Evolutionary conservation across 2,113 vertebrate genomes (phyloP).

Genomic region (Oreochromis aureus): DNA sequence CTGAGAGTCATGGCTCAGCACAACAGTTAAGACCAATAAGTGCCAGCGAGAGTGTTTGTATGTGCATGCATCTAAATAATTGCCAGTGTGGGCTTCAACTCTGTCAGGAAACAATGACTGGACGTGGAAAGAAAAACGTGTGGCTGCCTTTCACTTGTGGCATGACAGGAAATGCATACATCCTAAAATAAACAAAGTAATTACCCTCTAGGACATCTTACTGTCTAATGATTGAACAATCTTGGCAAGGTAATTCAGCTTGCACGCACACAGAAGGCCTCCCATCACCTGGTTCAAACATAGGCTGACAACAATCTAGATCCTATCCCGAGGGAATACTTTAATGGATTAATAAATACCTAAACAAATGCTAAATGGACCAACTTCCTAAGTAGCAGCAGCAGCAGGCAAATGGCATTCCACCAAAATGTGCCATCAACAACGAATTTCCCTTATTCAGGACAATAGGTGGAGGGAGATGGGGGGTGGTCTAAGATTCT

Average conservation of each 20-base stretch:
- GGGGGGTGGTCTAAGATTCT: not conserved
- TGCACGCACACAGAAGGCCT: not conserved
- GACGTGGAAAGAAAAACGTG: conserved; percentile 24
- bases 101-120: conserved; percentile 28
- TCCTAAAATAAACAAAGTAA: conserved; percentile 36
- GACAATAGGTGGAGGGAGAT: not conserved
- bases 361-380: conserved; percentile 33
- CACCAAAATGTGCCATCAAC: conserved; percentile 20
- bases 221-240: conserved; percentile 25
- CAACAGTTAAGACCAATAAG: conserved; percentile 50
- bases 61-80: conserved; percentile 15
- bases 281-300: conserved; percentile 2
- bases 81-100: conserved; percentile 3
- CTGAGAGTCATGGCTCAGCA: conserved; percentile 58
- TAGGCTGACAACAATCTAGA: conserved; percentile 19
- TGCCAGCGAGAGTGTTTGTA: conserved; percentile 6
- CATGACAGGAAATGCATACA: conserved; percentile 48
- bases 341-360: conserved; percentile 61
- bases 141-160: conserved; percentile 43
- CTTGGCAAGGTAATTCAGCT: conserved; percentile 8
- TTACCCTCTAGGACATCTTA: conserved; percentile 16
- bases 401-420: conserved; percentile 16
- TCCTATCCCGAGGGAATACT: conserved; percentile 22
- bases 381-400: conserved; percentile 31
- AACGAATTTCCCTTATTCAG: conserved; percentile 15